Conservation (phyloP, 2,797 vertebrate species). For the Alectoris magna region DNA sequence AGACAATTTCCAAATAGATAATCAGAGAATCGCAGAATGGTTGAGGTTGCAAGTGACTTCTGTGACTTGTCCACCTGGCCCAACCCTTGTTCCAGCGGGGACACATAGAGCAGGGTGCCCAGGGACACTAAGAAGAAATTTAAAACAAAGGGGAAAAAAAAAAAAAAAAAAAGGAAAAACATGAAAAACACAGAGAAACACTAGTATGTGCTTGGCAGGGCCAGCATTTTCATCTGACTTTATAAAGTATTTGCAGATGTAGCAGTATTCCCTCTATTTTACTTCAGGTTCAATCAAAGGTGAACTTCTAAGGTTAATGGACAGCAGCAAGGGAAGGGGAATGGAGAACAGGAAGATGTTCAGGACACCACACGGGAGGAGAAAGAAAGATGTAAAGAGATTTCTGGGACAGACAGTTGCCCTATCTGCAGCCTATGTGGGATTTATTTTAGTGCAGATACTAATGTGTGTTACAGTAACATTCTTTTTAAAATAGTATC, state of each 20-base stretch:
- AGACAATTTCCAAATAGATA: not conserved
- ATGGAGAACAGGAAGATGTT: not conserved
- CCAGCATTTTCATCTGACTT: not conserved
- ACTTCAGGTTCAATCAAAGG: not conserved
- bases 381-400: not conserved
- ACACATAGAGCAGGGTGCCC: not conserved
- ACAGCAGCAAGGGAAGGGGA: not conserved
- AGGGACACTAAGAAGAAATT: not conserved
- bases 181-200: accelerated
- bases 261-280: accelerated
- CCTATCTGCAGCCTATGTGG: not conserved
- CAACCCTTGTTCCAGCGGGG: not conserved
- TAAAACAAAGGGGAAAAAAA: not conserved
- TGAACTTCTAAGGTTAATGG: not conserved
- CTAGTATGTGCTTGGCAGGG: not conserved
- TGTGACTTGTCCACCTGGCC: not conserved
- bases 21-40: not conserved
- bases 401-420: not conserved
- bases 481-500: not conserved
- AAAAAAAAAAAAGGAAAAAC: not conserved
- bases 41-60: not conserved
- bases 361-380: not conserved
- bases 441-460: not conserved
- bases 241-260: not conserved
- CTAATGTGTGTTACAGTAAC: accelerated